Evolutionary conservation across 2,113 vertebrate genomes (phyloP).

Genomic region (Oncorhynchus clarkii): DNA sequence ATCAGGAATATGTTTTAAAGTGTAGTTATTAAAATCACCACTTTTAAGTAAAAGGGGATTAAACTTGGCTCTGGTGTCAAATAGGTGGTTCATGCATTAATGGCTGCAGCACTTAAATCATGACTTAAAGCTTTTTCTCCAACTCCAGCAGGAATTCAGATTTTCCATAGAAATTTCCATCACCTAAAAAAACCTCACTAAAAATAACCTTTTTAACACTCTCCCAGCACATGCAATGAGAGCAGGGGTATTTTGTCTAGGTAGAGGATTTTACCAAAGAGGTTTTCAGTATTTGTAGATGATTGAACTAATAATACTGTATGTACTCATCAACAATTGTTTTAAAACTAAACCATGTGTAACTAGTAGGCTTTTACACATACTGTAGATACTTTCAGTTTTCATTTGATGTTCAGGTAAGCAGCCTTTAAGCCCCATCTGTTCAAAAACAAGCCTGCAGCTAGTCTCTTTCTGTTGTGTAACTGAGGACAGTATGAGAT

Average conservation of each 20-base stretch:
- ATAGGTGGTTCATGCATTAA: conserved; percentile 31
- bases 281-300: neutral
- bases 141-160: conserved; percentile 10
- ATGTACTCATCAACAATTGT: neutral
- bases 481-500: conserved; percentile 15
- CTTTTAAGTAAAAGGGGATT: conserved; percentile 49
- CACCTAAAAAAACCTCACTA: neutral
- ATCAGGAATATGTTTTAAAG: conserved; percentile 43
- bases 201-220: neutral
- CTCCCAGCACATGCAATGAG: neutral
- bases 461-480: no score
- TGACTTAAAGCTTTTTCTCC: conserved; percentile 11
- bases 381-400: neutral
- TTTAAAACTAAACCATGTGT: no score
- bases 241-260: neutral
- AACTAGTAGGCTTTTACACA: neutral
- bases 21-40: conserved; percentile 51
- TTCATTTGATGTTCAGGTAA: conserved; percentile 3
- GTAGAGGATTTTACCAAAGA: neutral
- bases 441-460: no score
- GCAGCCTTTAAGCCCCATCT: conserved; percentile 1
- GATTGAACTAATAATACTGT: neutral
- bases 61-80: conserved; percentile 33
- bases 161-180: neutral
- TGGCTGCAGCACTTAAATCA: conserved; percentile 40